A percentile compares a stretch with the other conserved stretches of the same genome.
Evolutionary conservation across 2,113 vertebrate genomes (phyloP).

Genomic region (Cygnus atratus): DNA sequence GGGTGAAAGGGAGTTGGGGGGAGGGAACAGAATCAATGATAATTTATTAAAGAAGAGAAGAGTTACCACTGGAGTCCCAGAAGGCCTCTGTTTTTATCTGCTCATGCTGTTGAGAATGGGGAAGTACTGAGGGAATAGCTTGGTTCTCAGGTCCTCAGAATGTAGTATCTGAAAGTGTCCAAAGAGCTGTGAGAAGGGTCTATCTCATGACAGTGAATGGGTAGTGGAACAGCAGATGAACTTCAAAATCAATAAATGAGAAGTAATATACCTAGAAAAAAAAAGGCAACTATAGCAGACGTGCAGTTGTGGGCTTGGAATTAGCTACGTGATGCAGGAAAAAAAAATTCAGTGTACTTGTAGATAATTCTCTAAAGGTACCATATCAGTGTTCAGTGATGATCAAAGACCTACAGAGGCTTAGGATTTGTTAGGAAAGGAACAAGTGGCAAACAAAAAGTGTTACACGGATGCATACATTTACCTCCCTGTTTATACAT

Average conservation of each 20-base stretch:
- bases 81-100: neutral
- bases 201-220: neutral
- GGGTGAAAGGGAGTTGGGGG: neutral
- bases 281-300: neutral
- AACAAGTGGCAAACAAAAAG: neutral
- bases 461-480: too few relatives aligned
- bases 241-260: neutral
- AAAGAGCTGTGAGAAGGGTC: neutral
- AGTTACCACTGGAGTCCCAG: neutral
- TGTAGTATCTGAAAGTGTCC: neutral
- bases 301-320: neutral
- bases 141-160: neutral
- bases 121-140: rapidly evolving
- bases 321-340: neutral
- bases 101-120: neutral
- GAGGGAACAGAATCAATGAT: neutral
- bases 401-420: neutral
- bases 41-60: neutral
- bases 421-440: neutral
- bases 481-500: too few relatives aligned
- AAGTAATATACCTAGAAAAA: neutral
- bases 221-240: neutral
- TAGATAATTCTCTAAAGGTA: neutral
- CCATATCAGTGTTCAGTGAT: neutral
- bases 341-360: neutral